phyloP scores from a whole-genome alignment of 2,888 invertebrate genomes.

The Clunio marinus region DNA sequence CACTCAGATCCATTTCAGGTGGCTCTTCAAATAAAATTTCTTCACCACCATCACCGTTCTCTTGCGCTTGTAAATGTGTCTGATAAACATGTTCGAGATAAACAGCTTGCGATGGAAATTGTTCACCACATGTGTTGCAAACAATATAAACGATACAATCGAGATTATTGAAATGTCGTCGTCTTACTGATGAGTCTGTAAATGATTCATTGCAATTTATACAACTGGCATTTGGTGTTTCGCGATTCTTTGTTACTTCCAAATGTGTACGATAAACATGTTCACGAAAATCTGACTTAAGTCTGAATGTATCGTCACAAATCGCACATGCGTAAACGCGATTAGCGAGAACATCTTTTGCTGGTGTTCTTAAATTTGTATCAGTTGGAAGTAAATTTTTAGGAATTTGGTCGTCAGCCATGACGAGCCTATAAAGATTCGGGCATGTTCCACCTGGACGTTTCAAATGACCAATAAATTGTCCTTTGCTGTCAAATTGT shows the following conservation, averaged over 20 bases:
- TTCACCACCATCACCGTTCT: slow-evolving; percentile 42
- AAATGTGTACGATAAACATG: slow-evolving; percentile 51
- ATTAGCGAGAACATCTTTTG: slow-evolving; percentile 50
- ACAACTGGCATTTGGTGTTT: slow-evolving; percentile 49
- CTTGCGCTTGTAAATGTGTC: slow-evolving; percentile 46
- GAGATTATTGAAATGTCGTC: slow-evolving; percentile 52
- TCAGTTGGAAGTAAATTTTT: slow-evolving; percentile 39
- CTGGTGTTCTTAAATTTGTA: slow-evolving; percentile 43
- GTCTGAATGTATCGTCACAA: slow-evolving; percentile 49
- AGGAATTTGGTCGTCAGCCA: slow-evolving; percentile 45
- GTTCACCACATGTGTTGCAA: slow-evolving; percentile 50
- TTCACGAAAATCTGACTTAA: slow-evolving; percentile 51
- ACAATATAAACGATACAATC: slow-evolving; percentile 50
- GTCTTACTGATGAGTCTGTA: slow-evolving; percentile 49
- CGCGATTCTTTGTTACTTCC: slow-evolving; percentile 48
- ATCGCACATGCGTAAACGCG: slow-evolving; percentile 51
- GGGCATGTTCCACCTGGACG: slow-evolving; percentile 48
- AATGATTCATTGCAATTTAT: slow-evolving; percentile 49
- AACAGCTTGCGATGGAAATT: slow-evolving; percentile 49
- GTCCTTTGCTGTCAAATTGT: slow-evolving; percentile 51
- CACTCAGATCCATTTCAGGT: slow-evolving; percentile 42
- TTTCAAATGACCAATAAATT: slow-evolving; percentile 51
- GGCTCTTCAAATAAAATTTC: slow-evolving; percentile 41
- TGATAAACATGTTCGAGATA: slow-evolving; percentile 51
- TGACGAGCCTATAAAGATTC: slow-evolving; percentile 48